Percentiles rank a stretch among this genome's conserved stretches.
These are phyloP conservation scores for Panurus biarmicus DNA, from an alignment of 2,113 vertebrate genomes.

Conservation along the genomic window DNA sequence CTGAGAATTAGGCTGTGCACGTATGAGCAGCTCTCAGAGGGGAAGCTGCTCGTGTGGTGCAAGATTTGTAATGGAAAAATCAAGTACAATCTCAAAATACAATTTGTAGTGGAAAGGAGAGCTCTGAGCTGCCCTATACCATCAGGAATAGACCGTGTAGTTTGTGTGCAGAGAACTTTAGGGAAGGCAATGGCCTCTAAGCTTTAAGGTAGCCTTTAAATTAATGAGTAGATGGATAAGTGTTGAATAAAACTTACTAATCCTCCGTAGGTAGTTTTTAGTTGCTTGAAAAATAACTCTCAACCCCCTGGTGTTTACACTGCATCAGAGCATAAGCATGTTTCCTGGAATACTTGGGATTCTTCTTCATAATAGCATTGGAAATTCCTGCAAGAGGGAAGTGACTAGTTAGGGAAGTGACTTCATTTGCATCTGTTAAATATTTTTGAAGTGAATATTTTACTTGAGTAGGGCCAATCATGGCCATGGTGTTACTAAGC, in stretches of 20 bases:
- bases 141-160: conserved; percentile 31
- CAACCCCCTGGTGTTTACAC: conserved; percentile 15
- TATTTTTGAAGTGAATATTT: background rate
- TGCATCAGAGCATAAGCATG: conserved; percentile 20
- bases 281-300: conserved; percentile 49
- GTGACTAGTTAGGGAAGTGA: background rate
- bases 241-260: conserved; percentile 36
- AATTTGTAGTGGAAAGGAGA: background rate
- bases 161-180: conserved; percentile 26
- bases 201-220: conserved; percentile 63
- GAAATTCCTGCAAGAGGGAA: conserved; percentile 1
- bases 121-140: background rate
- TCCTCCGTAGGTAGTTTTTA: conserved; percentile 37
- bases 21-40: background rate
- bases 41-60: background rate
- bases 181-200: conserved; percentile 48
- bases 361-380: background rate
- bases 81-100: background rate
- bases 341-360: conserved; percentile 14
- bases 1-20: background rate
- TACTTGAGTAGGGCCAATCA: background rate
- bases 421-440: background rate
- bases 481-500: background rate
- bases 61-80: background rate
- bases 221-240: conserved; percentile 27